Evolutionary conservation across 2,888 invertebrate species (phyloP).

Genomic region (Aleiodes leptofemur): DNA sequence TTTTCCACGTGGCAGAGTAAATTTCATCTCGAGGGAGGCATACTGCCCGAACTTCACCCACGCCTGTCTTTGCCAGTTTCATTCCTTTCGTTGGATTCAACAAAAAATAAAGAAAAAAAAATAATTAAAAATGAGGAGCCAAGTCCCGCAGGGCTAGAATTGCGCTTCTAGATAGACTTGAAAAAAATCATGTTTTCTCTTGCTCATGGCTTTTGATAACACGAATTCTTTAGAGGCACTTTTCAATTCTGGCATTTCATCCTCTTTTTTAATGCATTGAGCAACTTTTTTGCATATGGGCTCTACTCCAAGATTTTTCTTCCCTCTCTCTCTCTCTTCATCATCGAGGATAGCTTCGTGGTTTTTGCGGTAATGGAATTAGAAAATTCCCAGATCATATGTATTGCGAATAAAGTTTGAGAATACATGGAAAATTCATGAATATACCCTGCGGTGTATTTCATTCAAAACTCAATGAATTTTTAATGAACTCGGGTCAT

Average conservation of each 20-base stretch:
- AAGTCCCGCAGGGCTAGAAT: not conserved
- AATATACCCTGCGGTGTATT: too few relatives aligned
- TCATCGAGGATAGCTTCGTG: too few relatives aligned
- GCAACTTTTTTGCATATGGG: too few relatives aligned
- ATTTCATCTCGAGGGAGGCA: not conserved
- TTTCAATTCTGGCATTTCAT: not conserved
- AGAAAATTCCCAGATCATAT: too few relatives aligned
- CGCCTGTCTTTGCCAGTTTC: not conserved
- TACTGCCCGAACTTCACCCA: too few relatives aligned
- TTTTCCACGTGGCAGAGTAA: slow-evolving; percentile 9
- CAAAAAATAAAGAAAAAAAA: not conserved
- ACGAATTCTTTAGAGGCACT: not conserved
- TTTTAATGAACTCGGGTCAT: too few relatives aligned
- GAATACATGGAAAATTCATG: too few relatives aligned
- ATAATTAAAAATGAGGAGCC: not conserved
- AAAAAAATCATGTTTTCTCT: not conserved
- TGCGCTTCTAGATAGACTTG: not conserved
- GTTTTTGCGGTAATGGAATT: too few relatives aligned
- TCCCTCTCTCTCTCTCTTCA: too few relatives aligned
- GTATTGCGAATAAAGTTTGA: too few relatives aligned
- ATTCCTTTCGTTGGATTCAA: not conserved
- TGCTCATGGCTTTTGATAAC: not conserved
- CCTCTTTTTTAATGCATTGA: not conserved
- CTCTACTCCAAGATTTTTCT: too few relatives aligned
- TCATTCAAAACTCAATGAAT: too few relatives aligned